Base-by-base conservation (phyloP, 1,140 invertebrate genomes). In the Eueides isabella region DNA sequence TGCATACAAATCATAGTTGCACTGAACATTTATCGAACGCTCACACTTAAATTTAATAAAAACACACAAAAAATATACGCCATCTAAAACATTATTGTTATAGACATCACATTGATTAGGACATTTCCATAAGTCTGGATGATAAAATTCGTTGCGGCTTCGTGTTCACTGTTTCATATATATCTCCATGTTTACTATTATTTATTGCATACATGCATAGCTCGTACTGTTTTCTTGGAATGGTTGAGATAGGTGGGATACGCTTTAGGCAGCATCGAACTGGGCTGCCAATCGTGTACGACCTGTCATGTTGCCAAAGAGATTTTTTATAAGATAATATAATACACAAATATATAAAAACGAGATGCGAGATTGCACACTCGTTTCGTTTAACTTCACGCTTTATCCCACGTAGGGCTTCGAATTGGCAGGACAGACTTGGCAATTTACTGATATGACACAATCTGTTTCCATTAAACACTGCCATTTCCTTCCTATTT, bases 81-180 rank as follows among this genome's bases (percentile, higher is more conserved):
- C 63, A 89, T 91, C 87, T 91, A 90, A 91, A 91, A 91, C 87
- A 85, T 92, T 92, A 92, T 92, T 92, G 90, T 92, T 92, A 88
- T 85, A 88, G 81, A 91, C 87, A 92, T 92, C 91, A 92, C 91
- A 92, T 80, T 91, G 84, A 71, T 84, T 89, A 91, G 91, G 91
- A 92, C 89, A 91, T 83, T 87, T 87, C 80, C 74, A 86, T 85
- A 89, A 82, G 85, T 91, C 85, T 86, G 86, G 69, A 80, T 77
- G 80, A 86, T 87, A 87, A 88, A 92, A 92, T 90, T 92, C 88
- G 88, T 89, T 88, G 87, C 85, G 80, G 86, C 82, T 85, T 83
- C 82, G 81, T 72, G 72, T 80, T 63, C 71, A 77, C 67, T 74
- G 67, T 67, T 78, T 78, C 72, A 1, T 26, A 7, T 44, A 44